Evolutionary conservation across 2,113 vertebrate species (phyloP), one percentile per base, ranked within the genome.

Genomic region (Athene noctua): DNA sequence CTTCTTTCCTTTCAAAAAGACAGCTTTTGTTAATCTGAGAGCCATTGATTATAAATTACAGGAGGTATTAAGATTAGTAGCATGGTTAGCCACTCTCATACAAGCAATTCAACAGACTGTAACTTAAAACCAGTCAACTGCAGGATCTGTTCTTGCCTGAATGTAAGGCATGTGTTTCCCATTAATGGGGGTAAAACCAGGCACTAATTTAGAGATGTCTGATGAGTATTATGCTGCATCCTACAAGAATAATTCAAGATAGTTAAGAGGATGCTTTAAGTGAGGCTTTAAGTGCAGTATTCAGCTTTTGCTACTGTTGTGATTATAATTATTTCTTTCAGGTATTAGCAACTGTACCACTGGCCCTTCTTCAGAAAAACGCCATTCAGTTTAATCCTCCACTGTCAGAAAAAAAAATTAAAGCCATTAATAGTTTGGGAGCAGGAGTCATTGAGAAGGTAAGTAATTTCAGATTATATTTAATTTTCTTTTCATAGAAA

Each of bases 381-480:
- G n/a, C 97, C 59, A 98, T 99, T 95, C 98, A 99, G 63, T 99
- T 99, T 96, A 98, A 97, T 42, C 99, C 99, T 63, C 96, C 98
- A 0, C 96, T 99, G 59, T 98, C 99, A 58, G 99, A 99, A 62
- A 98, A 99, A 97, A 99, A 99, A 97, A 97, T 99, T 92, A 99
- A 99, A 97, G 99, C 99, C 6, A 99, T 99, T 96, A 98, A 99
- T 95, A 99, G 99, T 88, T 97, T 99, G 86, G 99, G 99, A 38
- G 98, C 99, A 2, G 99, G 99, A 74, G 98, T 99, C 77, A 99
- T 99, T 85, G 99, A 99, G 81, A 99, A 99, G 98, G 99, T 99
- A 96, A 88, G 72, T 59, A 34, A 96, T 68, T 81, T 77, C 16
- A 23, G 32, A 46, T 40, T 17, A 32, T 38, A 10, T 65, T 75